phyloP scores from a whole-genome alignment of 2,113 vertebrate species.

The Nycticorax nycticorax region DNA sequence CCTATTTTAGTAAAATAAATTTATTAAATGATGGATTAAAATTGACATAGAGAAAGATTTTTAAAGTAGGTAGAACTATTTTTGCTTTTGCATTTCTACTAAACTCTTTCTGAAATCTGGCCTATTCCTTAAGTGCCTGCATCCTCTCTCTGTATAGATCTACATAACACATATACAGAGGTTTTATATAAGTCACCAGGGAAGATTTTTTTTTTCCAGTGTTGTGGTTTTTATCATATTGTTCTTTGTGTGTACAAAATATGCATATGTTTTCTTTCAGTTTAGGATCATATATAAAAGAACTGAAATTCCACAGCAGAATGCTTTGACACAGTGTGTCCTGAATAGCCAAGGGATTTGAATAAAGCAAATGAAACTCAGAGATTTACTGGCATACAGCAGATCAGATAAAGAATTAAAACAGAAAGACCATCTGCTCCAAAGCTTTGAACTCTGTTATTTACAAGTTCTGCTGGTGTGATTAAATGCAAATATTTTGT shows the following conservation, averaged over 20 bases:
- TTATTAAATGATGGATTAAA: not conserved
- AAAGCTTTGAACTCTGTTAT: conserved; percentile 68
- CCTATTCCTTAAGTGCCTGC: not conserved
- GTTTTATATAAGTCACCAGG: not conserved
- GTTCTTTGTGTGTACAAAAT: not conserved
- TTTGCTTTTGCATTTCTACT: not conserved
- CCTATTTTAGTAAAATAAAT: not conserved
- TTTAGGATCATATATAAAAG: not conserved
- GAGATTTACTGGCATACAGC: conserved; percentile 76
- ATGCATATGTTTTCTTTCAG: not conserved
- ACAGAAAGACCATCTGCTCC: conserved; percentile 84
- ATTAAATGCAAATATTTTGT: conserved; percentile 50
- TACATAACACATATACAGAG: not conserved
- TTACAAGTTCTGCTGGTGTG: conserved; percentile 42
- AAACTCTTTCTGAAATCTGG: not conserved
- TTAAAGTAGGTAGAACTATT: not conserved
- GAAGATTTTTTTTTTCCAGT: not conserved
- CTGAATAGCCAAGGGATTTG: conserved; percentile 73
- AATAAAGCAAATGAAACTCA: conserved; percentile 70
- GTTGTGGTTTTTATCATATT: not conserved
- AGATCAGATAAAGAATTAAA: conserved; percentile 75
- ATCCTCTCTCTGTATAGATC: not conserved
- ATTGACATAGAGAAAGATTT: not conserved
- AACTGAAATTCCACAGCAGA: conserved; percentile 1
- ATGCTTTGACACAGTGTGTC: conserved; percentile 25